Evolutionary conservation across 2,888 invertebrate genomes (phyloP), one percentile per base, ranked within the genome.

Genomic region (Phalera bucephala): DNA sequence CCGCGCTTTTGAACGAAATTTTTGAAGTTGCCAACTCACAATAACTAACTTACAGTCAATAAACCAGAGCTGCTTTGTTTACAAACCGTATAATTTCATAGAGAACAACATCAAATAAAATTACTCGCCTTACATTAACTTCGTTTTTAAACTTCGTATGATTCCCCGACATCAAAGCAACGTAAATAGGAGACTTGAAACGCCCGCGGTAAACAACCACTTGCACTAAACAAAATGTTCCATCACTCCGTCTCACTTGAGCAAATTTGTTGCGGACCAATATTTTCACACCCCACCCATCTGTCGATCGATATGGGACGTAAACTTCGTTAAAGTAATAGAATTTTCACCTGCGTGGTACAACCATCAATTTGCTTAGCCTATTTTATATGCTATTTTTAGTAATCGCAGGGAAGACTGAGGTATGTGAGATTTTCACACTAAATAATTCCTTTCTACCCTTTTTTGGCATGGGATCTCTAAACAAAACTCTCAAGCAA

Each of bases 281-380:
- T 40, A 31, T 40, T 47, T 36, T 41, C 12, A 13, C 33, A 40
- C 25, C 12, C 19, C 20, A 25, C 33, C 29, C 20, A 6, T 28
- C 19, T 25, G 4, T 25, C 22, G 10, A 37, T 45, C 40, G 50
- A 45, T 44, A 31, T 35, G 23, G 7, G 23, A 21, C 19, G 23
- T 13, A 37, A 57, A 46, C 36, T 42, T 45, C 42, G 45, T 58
- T 51, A 54, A 29, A 35, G 25, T 51, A 51, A 53, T 43, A 45
- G 39, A 45, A 39, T 51, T 50, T 45, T 20, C 44, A 53, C 37
- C 42, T 40, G 30, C 5, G 31, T 21, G 27, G 26, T 11, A 21
- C 13, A 17, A 31, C 23, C 27, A 19, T 30, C 26, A 33, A 25
- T 8, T 8, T 25, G 12, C 8, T n/a, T n/a, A n/a, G n/a, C n/a